Percentiles rank a stretch among this genome's conserved stretches.
Evolutionary conservation across 2,797 vertebrate genomes (phyloP).

Genomic region (Pteronotus mesoamericanus): DNA sequence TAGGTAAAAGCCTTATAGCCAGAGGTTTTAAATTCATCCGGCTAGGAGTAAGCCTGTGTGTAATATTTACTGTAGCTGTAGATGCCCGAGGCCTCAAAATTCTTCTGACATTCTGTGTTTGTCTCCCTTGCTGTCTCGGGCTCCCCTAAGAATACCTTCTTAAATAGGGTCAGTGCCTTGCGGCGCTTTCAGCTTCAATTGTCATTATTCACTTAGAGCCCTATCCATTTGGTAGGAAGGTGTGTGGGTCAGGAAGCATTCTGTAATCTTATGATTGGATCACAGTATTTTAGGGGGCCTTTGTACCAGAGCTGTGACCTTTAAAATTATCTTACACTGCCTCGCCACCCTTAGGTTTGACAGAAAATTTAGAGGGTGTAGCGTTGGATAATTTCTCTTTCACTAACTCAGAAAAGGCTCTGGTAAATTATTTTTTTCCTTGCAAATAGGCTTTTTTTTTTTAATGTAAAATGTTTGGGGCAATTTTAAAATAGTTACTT

Average conservation of each 20-base stretch:
- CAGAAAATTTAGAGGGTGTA: background rate
- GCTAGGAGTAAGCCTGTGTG: background rate
- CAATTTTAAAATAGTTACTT: background rate
- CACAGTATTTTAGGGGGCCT: background rate
- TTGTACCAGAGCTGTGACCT: background rate
- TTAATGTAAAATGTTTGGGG: background rate
- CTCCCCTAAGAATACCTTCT: background rate
- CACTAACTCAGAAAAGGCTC: background rate
- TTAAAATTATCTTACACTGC: background rate
- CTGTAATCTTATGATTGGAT: background rate
- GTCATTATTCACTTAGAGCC: background rate
- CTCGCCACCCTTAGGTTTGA: background rate
- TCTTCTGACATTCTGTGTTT: background rate
- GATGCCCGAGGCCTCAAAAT: background rate
- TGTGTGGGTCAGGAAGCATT: background rate
- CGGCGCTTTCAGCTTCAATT: background rate
- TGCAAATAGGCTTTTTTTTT: background rate
- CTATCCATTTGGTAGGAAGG: background rate
- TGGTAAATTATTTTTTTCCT: background rate
- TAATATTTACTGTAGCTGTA: background rate
- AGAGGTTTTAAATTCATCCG: background rate
- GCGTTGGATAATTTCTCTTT: background rate
- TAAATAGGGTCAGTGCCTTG: background rate
- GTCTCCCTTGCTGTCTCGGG: background rate
- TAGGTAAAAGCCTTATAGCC: background rate